Conservation (phyloP, 64 coral and sea anemone species). For the Hydrozoanthus tunicans region DNA sequence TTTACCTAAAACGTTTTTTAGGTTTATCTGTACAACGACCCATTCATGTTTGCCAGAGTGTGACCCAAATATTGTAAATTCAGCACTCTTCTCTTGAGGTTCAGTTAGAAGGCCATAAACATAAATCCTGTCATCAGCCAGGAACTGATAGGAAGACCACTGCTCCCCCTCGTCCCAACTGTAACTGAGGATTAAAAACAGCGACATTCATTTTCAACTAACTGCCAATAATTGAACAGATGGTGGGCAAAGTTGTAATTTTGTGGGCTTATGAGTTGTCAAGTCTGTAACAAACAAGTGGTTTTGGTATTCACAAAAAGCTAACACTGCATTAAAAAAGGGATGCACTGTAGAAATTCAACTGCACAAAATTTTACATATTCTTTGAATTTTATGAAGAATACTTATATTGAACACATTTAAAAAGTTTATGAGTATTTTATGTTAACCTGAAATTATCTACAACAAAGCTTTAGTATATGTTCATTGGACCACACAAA, state of each 20-base stretch:
- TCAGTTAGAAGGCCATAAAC: constrained; percentile 98
- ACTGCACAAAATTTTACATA: too few relatives aligned
- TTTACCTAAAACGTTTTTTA: constrained; percentile 78
- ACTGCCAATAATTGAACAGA: not conserved
- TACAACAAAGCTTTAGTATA: too few relatives aligned
- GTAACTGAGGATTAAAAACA: constrained; percentile 66
- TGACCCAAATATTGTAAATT: constrained; percentile 91
- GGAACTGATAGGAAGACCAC: constrained; percentile 76
- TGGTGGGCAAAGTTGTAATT: not conserved
- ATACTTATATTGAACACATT: too few relatives aligned
- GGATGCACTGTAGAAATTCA: too few relatives aligned
- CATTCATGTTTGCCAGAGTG: constrained; percentile 71
- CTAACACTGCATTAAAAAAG: too few relatives aligned
- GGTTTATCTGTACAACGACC: constrained; percentile 84
- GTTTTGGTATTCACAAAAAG: too few relatives aligned
- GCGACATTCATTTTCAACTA: not conserved
- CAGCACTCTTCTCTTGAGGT: constrained; percentile 76
- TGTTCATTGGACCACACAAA: too few relatives aligned
- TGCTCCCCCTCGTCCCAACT: constrained; percentile 91
- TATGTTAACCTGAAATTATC: too few relatives aligned
- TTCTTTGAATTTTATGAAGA: too few relatives aligned
- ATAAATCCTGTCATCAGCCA: constrained; percentile 61
- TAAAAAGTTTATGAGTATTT: too few relatives aligned
- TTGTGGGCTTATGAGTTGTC: too few relatives aligned
- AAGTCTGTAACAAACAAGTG: too few relatives aligned